Evolutionary conservation across 2,888 invertebrate species (phyloP).

Genomic region (Drosophila subquinaria): DNA sequence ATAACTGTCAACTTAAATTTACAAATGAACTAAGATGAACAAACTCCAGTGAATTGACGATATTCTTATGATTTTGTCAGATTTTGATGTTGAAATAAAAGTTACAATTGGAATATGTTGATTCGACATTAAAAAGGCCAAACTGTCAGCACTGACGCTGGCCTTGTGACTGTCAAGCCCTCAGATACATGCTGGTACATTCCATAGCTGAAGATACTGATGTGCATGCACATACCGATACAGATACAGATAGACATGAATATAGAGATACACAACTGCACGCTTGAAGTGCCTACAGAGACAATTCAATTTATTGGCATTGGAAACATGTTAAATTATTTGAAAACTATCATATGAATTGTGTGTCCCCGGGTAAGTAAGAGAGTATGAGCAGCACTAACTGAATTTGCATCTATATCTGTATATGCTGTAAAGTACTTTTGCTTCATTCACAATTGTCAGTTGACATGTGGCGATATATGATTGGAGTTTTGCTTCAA

Average conservation of each 20-base stretch:
- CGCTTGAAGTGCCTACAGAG: conserved; percentile 29
- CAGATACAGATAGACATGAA: conserved; percentile 4
- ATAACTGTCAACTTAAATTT: no score
- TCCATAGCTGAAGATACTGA: conserved; percentile 7
- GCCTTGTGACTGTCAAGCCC: conserved; percentile 12
- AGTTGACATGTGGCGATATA: conserved; percentile 32
- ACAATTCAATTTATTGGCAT: conserved; percentile 74
- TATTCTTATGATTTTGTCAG: no score
- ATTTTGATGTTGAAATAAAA: no score
- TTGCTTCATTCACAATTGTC: conserved; percentile 1
- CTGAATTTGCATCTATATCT: conserved; percentile 6
- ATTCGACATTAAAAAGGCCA: neutral
- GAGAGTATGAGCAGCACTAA: conserved; percentile 6
- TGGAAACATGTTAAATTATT: conserved; percentile 67
- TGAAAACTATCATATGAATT: conserved; percentile 51
- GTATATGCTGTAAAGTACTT: no score
- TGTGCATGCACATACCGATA: neutral
- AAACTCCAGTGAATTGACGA: no score
- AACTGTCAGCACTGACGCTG: conserved; percentile 5
- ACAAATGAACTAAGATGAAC: no score
- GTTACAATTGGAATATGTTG: no score
- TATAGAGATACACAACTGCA: conserved; percentile 18
- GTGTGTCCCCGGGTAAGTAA: conserved; percentile 23
- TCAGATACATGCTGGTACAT: conserved; percentile 19
- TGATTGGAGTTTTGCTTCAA: conserved; percentile 20